These are phyloP conservation scores for Bufo bufo DNA, from an alignment of 2,113 vertebrate genomes.

Conservation along the genomic window DNA sequence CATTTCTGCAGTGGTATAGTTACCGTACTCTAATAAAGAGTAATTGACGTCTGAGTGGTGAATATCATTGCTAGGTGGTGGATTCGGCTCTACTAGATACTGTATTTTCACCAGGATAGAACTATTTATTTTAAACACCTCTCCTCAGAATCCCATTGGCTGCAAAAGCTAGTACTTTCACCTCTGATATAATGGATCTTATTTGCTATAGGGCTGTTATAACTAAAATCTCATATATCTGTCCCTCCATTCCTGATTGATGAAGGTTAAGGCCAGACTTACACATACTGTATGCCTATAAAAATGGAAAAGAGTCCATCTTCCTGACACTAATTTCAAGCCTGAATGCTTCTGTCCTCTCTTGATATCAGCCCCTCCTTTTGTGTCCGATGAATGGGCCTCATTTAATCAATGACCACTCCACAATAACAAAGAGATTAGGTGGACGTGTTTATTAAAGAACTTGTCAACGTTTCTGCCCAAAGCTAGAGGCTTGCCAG, in stretches of 20 bases:
- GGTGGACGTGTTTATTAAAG: constrained; percentile 56
- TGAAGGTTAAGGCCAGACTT: constrained; percentile 53
- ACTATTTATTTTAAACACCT: constrained; percentile 5
- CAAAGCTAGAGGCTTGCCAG: constrained; percentile 45
- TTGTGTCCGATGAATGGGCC: constrained; percentile 37
- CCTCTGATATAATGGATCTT: constrained; percentile 45
- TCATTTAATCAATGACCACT: constrained; percentile 56
- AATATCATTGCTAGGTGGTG: background rate
- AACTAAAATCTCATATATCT: constrained; percentile 55
- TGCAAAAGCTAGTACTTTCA: background rate
- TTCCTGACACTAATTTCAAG: constrained; percentile 59
- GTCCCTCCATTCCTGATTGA: constrained; percentile 49
- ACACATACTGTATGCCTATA: constrained; percentile 45
- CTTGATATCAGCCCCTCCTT: constrained; percentile 40
- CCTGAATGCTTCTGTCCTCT: constrained; percentile 46
- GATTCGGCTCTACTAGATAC: background rate
- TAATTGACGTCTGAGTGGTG: background rate
- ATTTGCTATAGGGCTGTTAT: constrained; percentile 41
- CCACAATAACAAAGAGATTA: constrained; percentile 55
- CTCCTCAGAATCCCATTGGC: constrained; percentile 21
- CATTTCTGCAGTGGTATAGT: background rate
- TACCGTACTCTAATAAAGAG: background rate
- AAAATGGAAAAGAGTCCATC: constrained; percentile 56
- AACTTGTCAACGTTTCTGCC: constrained; percentile 52
- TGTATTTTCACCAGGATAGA: background rate